Evolutionary conservation across 1,140 invertebrate species (phyloP).

Genomic region (Drosophila miranda): DNA sequence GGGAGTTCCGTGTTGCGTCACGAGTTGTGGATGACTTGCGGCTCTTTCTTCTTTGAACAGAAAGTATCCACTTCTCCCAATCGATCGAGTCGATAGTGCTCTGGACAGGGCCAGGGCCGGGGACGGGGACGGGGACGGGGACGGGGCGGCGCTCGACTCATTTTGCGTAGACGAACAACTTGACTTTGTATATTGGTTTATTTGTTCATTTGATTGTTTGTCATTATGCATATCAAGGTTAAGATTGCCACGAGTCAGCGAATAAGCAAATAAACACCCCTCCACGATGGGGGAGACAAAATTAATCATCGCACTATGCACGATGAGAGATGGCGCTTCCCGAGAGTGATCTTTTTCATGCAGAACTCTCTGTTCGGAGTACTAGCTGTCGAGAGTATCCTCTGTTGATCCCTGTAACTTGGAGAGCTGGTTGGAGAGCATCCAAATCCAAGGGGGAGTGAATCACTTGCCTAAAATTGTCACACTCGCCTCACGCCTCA

Average conservation of each 20-base stretch:
- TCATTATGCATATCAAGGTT: constrained; percentile 71
- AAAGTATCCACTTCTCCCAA: neutral
- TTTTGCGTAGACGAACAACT: constrained; percentile 27
- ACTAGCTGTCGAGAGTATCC: too few relatives aligned
- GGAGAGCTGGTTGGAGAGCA: too few relatives aligned
- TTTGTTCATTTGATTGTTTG: constrained; percentile 59
- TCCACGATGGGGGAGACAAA: neutral
- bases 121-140: neutral
- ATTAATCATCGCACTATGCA: neutral
- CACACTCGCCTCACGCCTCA: too few relatives aligned
- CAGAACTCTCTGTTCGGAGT: too few relatives aligned
- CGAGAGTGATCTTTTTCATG: too few relatives aligned
- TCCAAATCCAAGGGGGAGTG: too few relatives aligned
- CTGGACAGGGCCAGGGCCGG: too few relatives aligned
- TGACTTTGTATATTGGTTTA: constrained; percentile 32
- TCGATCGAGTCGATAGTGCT: neutral
- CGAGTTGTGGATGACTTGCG: neutral
- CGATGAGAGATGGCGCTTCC: too few relatives aligned
- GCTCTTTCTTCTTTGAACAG: too few relatives aligned
- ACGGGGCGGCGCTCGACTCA: constrained; percentile 7
- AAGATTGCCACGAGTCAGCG: constrained; percentile 49
- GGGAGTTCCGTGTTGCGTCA: too few relatives aligned
- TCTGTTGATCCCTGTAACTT: too few relatives aligned
- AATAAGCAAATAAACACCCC: constrained; percentile 45
- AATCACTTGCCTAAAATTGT: too few relatives aligned